phyloP scores from a whole-genome alignment of 2,797 vertebrate species.

The Mallotus villosus region DNA sequence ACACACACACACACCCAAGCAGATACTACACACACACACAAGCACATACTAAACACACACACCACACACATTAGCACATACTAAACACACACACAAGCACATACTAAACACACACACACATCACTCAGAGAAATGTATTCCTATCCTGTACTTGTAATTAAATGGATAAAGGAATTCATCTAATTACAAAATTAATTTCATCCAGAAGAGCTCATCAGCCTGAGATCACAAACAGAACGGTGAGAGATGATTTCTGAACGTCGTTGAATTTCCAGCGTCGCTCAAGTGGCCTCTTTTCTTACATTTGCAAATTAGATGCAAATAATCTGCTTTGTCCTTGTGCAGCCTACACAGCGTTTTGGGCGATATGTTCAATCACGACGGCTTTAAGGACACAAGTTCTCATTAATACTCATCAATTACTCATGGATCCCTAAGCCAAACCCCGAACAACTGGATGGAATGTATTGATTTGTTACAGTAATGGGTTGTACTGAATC shows the following conservation, averaged over 20 bases:
- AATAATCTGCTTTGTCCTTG: slow-evolving; percentile 16
- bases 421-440: not conserved
- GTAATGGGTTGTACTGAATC: not conserved
- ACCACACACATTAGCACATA: no score
- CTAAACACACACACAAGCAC: slow-evolving; percentile 3
- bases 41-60: not conserved
- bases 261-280: slow-evolving; percentile 66
- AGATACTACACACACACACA: no score
- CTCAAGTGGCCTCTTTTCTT: slow-evolving; percentile 51
- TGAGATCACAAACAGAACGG: slow-evolving; percentile 29
- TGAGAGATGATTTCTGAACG: slow-evolving; percentile 56
- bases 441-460: not conserved
- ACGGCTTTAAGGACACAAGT: no score
- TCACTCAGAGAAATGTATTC: not conserved
- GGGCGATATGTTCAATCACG: not conserved
- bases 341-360: slow-evolving; percentile 26
- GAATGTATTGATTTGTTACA: not conserved
- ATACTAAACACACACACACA: slow-evolving; percentile 1
- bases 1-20: not conserved
- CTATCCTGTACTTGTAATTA: slow-evolving; percentile 9
- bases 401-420: not conserved
- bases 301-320: slow-evolving; percentile 53
- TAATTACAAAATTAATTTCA: slow-evolving; percentile 19
- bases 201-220: slow-evolving; percentile 1
- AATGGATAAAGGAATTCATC: slow-evolving; percentile 22